Base-by-base conservation (phyloP, 2,888 invertebrate species). In the Ptychoptera albimana region DNA sequence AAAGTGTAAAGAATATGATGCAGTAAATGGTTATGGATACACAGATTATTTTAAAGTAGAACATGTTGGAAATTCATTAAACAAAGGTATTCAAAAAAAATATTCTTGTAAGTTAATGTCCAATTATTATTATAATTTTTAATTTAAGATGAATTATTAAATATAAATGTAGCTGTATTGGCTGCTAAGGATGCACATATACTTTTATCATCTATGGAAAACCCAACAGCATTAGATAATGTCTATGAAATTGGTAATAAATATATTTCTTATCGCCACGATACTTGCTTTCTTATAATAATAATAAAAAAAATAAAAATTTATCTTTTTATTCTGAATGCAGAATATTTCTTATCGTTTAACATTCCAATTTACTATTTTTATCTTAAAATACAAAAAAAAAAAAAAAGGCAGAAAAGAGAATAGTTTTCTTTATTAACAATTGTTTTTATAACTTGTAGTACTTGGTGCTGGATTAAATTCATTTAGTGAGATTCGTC, bases 401-500 rank as follows among this genome's bases (percentile, higher is more conserved):
- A 23, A 23, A 23, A 3, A 23, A 23, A 23, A 7, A 23, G 23
- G 3, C 23, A 5, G 23, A 5, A n/a, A n/a, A n/a, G n/a, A n/a
- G n/a, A n/a, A n/a, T n/a, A n/a, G n/a, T n/a, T n/a, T n/a, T n/a
- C n/a, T n/a, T n/a, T n/a, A n/a, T n/a, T n/a, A n/a, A n/a, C n/a
- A 23, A 23, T 23, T 23, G 23, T 23, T 3, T 23, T 5, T 23
- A 7, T 23, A 7, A 5, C 7, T 23, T 37, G 15, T 47, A 64
- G 64, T 80, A 43, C 69, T 82, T 16, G 82, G 82, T 9, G 82
- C 79, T 8, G 82, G 81, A 5, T 69, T 67, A n/a, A 82, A 82
- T 58, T 71, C 72, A 43, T 82, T 80, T 54, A 75, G 77, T 2
- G 75, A 79, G 52, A 71, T 82, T 30, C 68, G 82, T 9, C 65